Base-by-base conservation (phyloP, 2,113 vertebrate species). In the Centrocercus urophasianus region DNA sequence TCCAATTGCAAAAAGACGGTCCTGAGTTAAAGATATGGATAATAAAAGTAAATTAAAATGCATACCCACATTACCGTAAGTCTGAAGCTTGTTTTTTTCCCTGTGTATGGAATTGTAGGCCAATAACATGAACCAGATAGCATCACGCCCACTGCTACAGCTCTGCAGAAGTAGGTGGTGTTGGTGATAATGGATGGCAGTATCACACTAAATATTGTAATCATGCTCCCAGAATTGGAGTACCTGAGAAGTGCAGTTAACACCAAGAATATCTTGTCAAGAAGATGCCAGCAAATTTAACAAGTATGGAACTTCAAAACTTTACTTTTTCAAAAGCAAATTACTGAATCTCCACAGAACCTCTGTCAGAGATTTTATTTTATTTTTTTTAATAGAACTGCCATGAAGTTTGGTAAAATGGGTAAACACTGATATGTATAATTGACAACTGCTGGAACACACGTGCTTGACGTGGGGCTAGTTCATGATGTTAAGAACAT, bases 201-300 rank as follows among this genome's bases (percentile, higher is more conserved):
- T 94, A 98, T 98, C 97, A 97, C 98, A 97, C 97, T 94, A 95
- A 98, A 98, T 97, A 96, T 96, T 97, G 96, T 97, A 96, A 97
- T 95, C 94, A 7, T 93, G 95, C 95, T 96, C 94, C 94, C 96
- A 97, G 97, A 97, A 95, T 67, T 93, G 89, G 91, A 95, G 96
- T 97, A 98, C 97, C 98, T 97, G 97, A 97, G 97, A 97, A 98
- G 95, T 93, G 91, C 87, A 85, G 94, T 96, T 98, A 96, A 96
- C 97, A 97, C 97, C 94, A 96, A 90, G 93, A 93, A 86, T 84
- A 94, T 95, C 96, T 90, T 97, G 96, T 96, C 96, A 96, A 40
- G 87, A 76, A 57, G 74, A 93, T 87, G 93, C 89, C 91, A 95
- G 82, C 17, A 91, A 91, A 95, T 89, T 80, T 96, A 96, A 94